Percentiles rank a stretch among this genome's conserved stretches.
Evolutionary conservation across 2,888 invertebrate species (phyloP).

Genomic region (Gymnosoma rotundatum): DNA sequence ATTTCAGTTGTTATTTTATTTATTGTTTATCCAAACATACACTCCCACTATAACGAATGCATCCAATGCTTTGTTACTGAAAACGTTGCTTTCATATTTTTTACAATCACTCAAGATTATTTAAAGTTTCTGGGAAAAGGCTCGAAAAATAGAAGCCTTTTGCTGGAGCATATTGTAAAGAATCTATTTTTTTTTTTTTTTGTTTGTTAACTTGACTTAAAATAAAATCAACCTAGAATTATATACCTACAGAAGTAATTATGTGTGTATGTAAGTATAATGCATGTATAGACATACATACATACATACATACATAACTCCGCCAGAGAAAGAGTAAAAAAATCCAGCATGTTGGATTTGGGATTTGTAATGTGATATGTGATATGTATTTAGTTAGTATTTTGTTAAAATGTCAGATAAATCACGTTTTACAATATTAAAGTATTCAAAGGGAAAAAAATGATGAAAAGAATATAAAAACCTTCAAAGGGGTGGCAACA

Average conservation of each 20-base stretch:
- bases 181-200: slow-evolving; percentile 37
- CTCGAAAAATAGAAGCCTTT: slow-evolving; percentile 25
- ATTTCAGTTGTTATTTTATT: slow-evolving; percentile 20
- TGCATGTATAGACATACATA: too few species aligned
- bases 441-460: slow-evolving; percentile 25
- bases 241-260: background rate
- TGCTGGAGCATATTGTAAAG: slow-evolving; percentile 38
- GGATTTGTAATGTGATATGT: slow-evolving; percentile 68
- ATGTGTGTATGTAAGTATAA: background rate
- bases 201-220: slow-evolving; percentile 40
- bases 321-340: slow-evolving; percentile 4
- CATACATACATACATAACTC: background rate
- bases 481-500: background rate
- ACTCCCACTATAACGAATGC: background rate
- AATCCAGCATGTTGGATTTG: slow-evolving; percentile 51
- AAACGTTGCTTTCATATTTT: slow-evolving; percentile 10
- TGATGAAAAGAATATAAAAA: background rate
- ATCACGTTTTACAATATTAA: slow-evolving; percentile 64
- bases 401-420: slow-evolving; percentile 68
- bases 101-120: slow-evolving; percentile 32
- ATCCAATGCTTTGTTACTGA: slow-evolving; percentile 17
- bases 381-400: slow-evolving; percentile 55
- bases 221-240: slow-evolving; percentile 19
- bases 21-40: background rate
- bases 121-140: slow-evolving; percentile 24